Percentiles rank a stretch among this genome's conserved stretches.
Conservation (phyloP, 2,113 vertebrate genomes). For the Orcinus orca region DNA sequence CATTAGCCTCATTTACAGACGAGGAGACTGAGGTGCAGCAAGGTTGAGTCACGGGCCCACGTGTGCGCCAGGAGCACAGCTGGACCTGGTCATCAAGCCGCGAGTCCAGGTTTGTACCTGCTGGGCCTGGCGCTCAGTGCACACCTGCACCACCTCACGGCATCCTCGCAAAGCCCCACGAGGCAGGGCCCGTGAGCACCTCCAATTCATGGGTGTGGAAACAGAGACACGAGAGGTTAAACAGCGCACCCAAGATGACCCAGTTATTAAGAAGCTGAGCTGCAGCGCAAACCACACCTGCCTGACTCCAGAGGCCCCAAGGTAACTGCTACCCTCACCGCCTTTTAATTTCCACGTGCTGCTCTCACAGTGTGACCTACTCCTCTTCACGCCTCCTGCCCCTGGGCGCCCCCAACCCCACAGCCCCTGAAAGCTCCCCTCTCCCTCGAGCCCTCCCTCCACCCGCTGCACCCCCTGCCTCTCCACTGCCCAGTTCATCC, state of each 20-base stretch:
- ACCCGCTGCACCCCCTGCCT: neutral
- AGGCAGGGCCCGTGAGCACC: neutral
- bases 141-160: neutral
- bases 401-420: neutral
- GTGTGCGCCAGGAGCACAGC: neutral
- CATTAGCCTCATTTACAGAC: neutral
- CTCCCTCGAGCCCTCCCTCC: neutral
- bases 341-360: no score
- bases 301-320: neutral
- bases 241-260: neutral
- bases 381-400: neutral
- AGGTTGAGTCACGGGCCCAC: fast-evolving
- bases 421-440: neutral
- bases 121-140: neutral
- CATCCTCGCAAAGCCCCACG: neutral
- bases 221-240: neutral
- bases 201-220: neutral
- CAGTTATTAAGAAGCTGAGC: neutral
- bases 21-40: neutral
- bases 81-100: neutral
- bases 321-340: neutral
- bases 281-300: fast-evolving
- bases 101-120: neutral
- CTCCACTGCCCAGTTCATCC: neutral
- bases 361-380: neutral